These are phyloP conservation scores for Atopsyche davidsoni DNA, from an alignment of 1,140 invertebrate genomes.

Conservation along the genomic window DNA sequence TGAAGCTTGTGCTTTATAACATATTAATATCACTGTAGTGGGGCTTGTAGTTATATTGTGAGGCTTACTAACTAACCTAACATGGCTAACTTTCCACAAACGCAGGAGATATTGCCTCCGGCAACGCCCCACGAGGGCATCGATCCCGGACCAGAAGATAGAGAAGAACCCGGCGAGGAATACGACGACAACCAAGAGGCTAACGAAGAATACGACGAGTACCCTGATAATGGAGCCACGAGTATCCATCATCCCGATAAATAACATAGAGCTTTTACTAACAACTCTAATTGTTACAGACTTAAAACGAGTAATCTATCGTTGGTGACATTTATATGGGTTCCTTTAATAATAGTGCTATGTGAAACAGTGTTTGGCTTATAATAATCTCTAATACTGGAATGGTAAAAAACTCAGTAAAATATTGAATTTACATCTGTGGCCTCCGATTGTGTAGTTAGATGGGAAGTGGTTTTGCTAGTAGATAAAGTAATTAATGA, in stretches of 20 bases:
- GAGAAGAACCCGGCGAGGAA: slow-evolving; percentile 41
- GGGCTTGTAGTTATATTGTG: no score
- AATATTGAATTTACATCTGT: no score
- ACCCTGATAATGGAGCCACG: slow-evolving; percentile 46
- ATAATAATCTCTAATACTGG: slow-evolving; percentile 17
- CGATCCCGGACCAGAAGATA: slow-evolving; percentile 38
- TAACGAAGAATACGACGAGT: slow-evolving; percentile 52
- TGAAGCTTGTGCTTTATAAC: no score
- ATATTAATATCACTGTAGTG: no score
- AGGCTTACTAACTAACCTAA: slow-evolving; percentile 19
- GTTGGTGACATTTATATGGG: slow-evolving; percentile 9
- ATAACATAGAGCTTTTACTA: slow-evolving; percentile 29
- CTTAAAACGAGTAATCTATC: slow-evolving; percentile 22
- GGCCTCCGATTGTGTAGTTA: no score
- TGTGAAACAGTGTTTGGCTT: slow-evolving; percentile 9
- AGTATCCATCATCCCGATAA: slow-evolving; percentile 33
- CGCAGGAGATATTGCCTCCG: slow-evolving; percentile 37
- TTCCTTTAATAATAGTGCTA: slow-evolving; percentile 8
- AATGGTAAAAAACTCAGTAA: no score
- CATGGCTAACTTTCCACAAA: slow-evolving; percentile 33
- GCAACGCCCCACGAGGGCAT: slow-evolving; percentile 31
- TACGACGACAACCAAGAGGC: slow-evolving; percentile 50
- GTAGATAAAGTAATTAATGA: no score
- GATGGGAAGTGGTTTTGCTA: no score
- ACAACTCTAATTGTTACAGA: slow-evolving; percentile 20